Conservation (phyloP, 2,888 invertebrate species). For the Idaea dimidiata region DNA sequence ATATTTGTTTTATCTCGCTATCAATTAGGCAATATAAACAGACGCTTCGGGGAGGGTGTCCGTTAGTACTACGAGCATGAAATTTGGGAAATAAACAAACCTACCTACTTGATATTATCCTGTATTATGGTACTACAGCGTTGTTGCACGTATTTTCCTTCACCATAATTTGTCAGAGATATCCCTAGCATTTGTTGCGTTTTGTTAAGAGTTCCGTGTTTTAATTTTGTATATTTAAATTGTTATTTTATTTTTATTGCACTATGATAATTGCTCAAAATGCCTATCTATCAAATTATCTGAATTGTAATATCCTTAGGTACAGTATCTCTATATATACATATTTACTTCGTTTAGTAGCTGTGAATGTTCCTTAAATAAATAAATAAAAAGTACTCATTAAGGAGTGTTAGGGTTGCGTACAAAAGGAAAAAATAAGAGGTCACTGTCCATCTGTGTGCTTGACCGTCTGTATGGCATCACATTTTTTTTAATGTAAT, state of each 20-base stretch:
- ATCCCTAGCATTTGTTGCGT: background rate
- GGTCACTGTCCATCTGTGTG: too few species aligned
- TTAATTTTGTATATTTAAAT: background rate
- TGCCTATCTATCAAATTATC: too few species aligned
- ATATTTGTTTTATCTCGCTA: background rate
- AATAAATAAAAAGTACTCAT: too few species aligned
- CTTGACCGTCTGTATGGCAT: too few species aligned
- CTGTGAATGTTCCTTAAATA: too few species aligned
- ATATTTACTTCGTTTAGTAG: too few species aligned
- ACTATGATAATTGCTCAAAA: too few species aligned
- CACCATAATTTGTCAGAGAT: background rate
- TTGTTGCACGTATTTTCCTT: background rate
- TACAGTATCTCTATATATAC: too few species aligned
- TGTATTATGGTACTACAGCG: background rate
- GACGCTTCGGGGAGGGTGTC: background rate
- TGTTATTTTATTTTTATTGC: background rate
- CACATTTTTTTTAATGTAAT: too few species aligned
- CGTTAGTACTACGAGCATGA: background rate
- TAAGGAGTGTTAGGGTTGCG: too few species aligned
- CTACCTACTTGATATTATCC: background rate
- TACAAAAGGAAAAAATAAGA: too few species aligned
- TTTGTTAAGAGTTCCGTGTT: background rate
- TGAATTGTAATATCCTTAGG: too few species aligned
- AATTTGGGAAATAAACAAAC: background rate
- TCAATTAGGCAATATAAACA: background rate